Percentiles rank a stretch among this genome's conserved stretches.
These are phyloP conservation scores for Halichoerus grypus DNA, from an alignment of 2,113 vertebrate genomes.

Conservation along the genomic window DNA sequence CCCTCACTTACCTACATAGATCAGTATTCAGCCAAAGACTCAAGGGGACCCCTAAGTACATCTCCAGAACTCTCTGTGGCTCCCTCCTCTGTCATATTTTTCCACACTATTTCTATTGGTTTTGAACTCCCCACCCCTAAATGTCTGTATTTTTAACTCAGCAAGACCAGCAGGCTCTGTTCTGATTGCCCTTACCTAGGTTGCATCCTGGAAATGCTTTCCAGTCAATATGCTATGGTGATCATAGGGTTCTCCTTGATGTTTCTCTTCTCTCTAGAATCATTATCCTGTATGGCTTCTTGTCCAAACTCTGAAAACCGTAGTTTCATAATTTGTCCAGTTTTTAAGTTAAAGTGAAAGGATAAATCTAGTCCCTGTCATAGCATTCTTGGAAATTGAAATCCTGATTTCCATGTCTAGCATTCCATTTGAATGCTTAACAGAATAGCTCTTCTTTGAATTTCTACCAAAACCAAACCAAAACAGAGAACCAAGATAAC, in stretches of 20 bases:
- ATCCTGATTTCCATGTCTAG: background rate
- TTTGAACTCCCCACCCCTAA: background rate
- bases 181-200: background rate
- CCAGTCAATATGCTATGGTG: background rate
- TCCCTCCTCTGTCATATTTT: background rate
- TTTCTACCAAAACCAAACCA: background rate
- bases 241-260: background rate
- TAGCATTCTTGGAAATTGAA: background rate
- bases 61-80: background rate
- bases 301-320: background rate
- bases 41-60: background rate
- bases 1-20: background rate
- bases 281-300: background rate
- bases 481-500: background rate
- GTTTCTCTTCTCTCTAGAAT: background rate
- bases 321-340: background rate
- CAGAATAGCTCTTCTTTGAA: slow-evolving; percentile 43
- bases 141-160: slow-evolving; percentile 12
- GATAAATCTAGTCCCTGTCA: background rate
- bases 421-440: slow-evolving; percentile 14
- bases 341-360: slow-evolving; percentile 14
- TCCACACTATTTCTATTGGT: background rate
- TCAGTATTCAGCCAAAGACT: background rate
- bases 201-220: background rate
- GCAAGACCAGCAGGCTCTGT: background rate